These are phyloP conservation scores for Pachycephus smyrnensis DNA, from an alignment of 2,888 invertebrate genomes.

Conservation along the genomic window DNA sequence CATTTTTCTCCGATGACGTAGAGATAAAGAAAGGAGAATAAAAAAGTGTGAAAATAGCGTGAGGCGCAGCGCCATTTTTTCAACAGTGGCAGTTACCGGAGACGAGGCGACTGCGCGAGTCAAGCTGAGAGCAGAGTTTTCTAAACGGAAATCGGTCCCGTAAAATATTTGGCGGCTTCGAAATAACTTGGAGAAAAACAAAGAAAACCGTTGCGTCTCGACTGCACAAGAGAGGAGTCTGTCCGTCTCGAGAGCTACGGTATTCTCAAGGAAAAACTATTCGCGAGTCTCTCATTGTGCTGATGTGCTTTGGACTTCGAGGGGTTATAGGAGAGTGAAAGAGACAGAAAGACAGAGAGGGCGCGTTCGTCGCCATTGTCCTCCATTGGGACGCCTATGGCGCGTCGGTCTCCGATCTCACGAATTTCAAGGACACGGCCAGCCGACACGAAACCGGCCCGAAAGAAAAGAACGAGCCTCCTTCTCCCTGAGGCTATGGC, in stretches of 20 bases:
- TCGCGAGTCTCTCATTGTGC: background rate
- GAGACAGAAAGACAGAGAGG: background rate
- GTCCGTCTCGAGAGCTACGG: background rate
- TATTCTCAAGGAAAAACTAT: background rate
- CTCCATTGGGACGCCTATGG: slow-evolving; percentile 21
- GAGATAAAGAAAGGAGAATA: background rate
- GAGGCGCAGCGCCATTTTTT: background rate
- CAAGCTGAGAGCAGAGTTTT: background rate
- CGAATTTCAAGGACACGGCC: slow-evolving; percentile 66
- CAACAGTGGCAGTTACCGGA: background rate
- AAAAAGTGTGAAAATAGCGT: background rate
- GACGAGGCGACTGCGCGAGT: background rate
- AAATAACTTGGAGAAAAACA: background rate
- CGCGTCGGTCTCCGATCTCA: slow-evolving; percentile 57
- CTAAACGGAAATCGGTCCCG: background rate
- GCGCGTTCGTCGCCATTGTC: background rate
- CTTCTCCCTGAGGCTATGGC: slow-evolving; percentile 1
- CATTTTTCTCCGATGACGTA: background rate
- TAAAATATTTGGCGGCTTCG: background rate
- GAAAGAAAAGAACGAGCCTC: slow-evolving; percentile 14
- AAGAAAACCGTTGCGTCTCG: background rate
- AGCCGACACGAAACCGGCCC: slow-evolving; percentile 50
- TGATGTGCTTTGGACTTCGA: slow-evolving; percentile 21
- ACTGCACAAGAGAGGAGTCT: background rate
- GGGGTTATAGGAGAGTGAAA: slow-evolving; percentile 15